Conservation (phyloP, 2,888 invertebrate genomes). For the Spialia ferax region DNA sequence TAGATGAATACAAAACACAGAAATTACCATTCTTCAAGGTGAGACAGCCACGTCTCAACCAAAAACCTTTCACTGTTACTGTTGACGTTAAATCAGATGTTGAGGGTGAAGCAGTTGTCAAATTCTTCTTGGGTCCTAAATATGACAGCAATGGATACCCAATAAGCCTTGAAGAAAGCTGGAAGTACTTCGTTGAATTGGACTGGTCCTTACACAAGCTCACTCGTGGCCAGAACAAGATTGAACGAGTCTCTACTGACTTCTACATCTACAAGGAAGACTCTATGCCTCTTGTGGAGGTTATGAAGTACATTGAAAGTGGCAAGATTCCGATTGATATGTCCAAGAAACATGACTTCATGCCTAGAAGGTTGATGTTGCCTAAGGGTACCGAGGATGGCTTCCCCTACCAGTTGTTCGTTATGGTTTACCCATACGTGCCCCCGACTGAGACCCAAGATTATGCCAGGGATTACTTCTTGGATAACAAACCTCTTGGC, state of each 20-base stretch:
- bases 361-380: slow-evolving; percentile 90
- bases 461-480: slow-evolving; percentile 57
- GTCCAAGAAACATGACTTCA: slow-evolving; percentile 84
- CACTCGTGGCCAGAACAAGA: slow-evolving; percentile 87
- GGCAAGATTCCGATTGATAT: slow-evolving; percentile 81
- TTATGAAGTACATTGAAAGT: slow-evolving; percentile 87
- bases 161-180: slow-evolving; percentile 82
- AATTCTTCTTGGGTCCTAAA: slow-evolving; percentile 90
- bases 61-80: slow-evolving; percentile 88
- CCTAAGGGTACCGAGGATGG: slow-evolving; percentile 91
- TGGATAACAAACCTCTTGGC: slow-evolving; percentile 84
- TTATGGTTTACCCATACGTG: slow-evolving; percentile 86
- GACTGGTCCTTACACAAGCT: slow-evolving; percentile 88
- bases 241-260: slow-evolving; percentile 89
- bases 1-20: slow-evolving; percentile 64
- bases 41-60: slow-evolving; percentile 90
- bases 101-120: slow-evolving; percentile 85
- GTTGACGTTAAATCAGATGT: slow-evolving; percentile 87
- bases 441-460: slow-evolving; percentile 65
- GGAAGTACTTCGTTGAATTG: slow-evolving; percentile 87
- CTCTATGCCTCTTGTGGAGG: slow-evolving; percentile 85
- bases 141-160: slow-evolving; percentile 86
- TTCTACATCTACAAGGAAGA: slow-evolving; percentile 88
- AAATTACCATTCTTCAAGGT: slow-evolving; percentile 79
- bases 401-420: slow-evolving; percentile 88